A percentile compares a stretch with the other conserved stretches of the same genome.
Conservation (phyloP, 2,797 vertebrate species). For the Glossophaga mutica region DNA sequence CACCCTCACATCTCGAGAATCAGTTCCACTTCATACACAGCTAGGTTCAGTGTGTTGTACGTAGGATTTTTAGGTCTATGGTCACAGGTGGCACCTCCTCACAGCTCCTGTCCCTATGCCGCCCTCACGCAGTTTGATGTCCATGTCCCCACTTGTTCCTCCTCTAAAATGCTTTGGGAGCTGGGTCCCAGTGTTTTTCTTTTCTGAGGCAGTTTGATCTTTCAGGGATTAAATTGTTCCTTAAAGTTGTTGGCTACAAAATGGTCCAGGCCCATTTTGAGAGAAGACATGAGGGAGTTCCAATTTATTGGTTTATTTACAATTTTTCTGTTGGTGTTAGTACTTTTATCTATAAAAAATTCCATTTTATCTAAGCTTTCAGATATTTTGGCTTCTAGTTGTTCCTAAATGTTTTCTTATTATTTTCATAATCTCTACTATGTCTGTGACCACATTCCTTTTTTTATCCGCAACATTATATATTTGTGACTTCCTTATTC, state of each 20-base stretch:
- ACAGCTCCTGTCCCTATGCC: neutral
- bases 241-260: neutral
- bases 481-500: neutral
- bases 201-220: neutral
- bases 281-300: neutral
- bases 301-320: neutral
- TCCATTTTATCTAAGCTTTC: conserved; percentile 4
- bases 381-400: neutral
- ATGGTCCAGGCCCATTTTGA: neutral
- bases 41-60: neutral
- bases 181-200: neutral
- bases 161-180: neutral
- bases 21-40: neutral
- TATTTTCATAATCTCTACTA: neutral
- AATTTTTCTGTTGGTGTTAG: neutral
- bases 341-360: neutral
- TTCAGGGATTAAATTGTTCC: neutral
- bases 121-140: neutral
- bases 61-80: neutral
- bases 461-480: neutral
- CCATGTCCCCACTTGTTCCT: neutral
- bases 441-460: neutral
- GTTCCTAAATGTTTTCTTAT: neutral
- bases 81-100: neutral
- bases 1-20: neutral